phyloP scores from a whole-genome alignment of 1,140 invertebrate genomes.

The Ooceraea biroi region DNA sequence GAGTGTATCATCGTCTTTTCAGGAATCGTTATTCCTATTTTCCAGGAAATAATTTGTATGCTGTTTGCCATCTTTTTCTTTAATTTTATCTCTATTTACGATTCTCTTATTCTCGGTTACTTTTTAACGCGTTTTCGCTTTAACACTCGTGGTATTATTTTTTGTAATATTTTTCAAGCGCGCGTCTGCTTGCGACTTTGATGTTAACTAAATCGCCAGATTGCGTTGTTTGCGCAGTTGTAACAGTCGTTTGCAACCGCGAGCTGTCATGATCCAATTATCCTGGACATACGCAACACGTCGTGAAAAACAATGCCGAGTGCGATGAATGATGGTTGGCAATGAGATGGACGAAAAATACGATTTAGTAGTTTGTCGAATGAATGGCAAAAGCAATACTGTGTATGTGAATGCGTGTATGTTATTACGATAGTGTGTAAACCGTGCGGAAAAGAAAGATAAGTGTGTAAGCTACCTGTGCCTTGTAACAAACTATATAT shows the following conservation, averaged over 20 bases:
- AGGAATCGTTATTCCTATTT: not conserved
- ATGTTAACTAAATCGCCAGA: not conserved
- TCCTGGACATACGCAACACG: conserved; percentile 5
- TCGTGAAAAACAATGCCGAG: conserved; percentile 32
- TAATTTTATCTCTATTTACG: not conserved
- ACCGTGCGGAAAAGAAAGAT: conserved; percentile 63
- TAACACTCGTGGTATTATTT: not conserved
- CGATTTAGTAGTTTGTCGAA: conserved; percentile 77
- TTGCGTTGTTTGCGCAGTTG: conserved; percentile 10
- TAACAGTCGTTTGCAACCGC: conserved; percentile 7
- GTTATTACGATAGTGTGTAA: conserved; percentile 32
- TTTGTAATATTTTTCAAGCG: not conserved
- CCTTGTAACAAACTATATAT: conserved; percentile 86
- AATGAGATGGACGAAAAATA: conserved; percentile 34
- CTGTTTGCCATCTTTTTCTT: not conserved
- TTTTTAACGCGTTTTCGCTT: not conserved
- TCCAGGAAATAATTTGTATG: not conserved
- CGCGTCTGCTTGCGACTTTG: not conserved
- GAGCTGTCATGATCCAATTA: conserved; percentile 57
- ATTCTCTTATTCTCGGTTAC: not conserved
- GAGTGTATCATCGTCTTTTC: not conserved
- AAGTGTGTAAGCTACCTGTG: conserved; percentile 84
- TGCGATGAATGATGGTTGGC: conserved; percentile 9
- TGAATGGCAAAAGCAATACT: conserved; percentile 80
- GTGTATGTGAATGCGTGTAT: conserved; percentile 62